phyloP scores from a whole-genome alignment of 2,888 invertebrate genomes.

The Drosophila setosimentum region DNA sequence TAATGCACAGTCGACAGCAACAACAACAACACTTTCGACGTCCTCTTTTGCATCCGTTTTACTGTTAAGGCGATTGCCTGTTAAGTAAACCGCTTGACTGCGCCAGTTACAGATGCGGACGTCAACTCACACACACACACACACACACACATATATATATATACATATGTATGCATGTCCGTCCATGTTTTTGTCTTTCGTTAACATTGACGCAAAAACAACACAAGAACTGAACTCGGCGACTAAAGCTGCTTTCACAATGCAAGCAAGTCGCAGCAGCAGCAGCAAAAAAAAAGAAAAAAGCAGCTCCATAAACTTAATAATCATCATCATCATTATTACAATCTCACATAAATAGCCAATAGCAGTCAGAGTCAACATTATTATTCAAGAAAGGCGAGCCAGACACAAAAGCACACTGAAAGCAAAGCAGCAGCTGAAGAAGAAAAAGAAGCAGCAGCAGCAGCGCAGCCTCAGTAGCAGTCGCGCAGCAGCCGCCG shows the following conservation, averaged over 20 bases:
- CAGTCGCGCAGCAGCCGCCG: background rate
- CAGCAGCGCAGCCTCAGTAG: background rate
- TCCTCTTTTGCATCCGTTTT: constrained; percentile 26
- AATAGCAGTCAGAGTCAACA: constrained; percentile 4
- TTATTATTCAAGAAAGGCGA: constrained; percentile 27
- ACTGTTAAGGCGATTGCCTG: constrained; percentile 25
- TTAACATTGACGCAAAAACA: background rate
- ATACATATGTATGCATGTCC: background rate
- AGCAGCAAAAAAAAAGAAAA: constrained; percentile 7
- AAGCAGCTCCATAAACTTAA: constrained; percentile 9
- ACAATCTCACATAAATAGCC: constrained; percentile 7
- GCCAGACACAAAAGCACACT: constrained; percentile 1
- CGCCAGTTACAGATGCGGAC: constrained; percentile 11
- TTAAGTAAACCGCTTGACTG: constrained; percentile 11
- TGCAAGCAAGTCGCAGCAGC: constrained; percentile 1
- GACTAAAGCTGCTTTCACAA: constrained; percentile 52
- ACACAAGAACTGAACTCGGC: constrained; percentile 42
- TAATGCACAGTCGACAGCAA: background rate
- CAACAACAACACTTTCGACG: constrained; percentile 1
- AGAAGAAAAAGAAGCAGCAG: background rate
- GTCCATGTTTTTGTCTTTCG: constrained; percentile 9
- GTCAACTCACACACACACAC: background rate
- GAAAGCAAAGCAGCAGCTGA: constrained; percentile 6
- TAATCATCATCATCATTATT: constrained; percentile 5
- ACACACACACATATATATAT: background rate